Base-by-base conservation (phyloP, 2,797 vertebrate species). In the Podarcis lilfordi region DNA sequence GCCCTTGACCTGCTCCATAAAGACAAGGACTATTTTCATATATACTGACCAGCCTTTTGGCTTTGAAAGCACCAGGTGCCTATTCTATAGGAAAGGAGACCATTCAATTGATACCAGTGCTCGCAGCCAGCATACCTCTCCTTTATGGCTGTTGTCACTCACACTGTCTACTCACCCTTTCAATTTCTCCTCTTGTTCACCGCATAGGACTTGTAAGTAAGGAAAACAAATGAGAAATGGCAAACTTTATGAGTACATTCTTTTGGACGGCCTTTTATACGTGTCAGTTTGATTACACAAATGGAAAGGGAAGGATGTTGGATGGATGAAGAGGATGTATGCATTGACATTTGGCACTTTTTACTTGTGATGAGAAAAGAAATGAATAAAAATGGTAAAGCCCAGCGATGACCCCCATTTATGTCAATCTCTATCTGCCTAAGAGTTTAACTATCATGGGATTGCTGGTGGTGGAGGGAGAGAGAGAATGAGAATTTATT, bases 301-400 rank as follows among this genome's bases (percentile, higher is more conserved):
- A 89, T 75, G 21, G 19, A n/a, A 45, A 87, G 21, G 79, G 82
- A 43, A 86, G 43, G 61, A 13, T 27, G 72, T 13, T 9, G 23
- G 68, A 40, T 8, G 80, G 88, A 40, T 8, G 80, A 88, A n/a
- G 66, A 69, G 32, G 2, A 3, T 80, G 2, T 68, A 1, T 75
- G 0, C 81, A 71, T 71, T 81, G 55, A 80, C 29, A 19, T 5
- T 77, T 88, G 83, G 8, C 1, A 43, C 59, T 86, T 93, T 69
- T 93, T 50, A 32, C 10, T 77, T 4, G 10, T 35, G 43, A 79
- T 80, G 32, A 72, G 66, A 86, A 91, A 86, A 64, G 21, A 77
- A 72, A 50, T 9, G 45, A 79, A 85, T 89, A 86, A 86, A 86
- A 88, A 87, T 81, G 37, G 10, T 69, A 90, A 90, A 89, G 55